Evolutionary conservation across 2,797 vertebrate species (phyloP), one percentile per base, ranked within the genome.

Genomic region (Pangasius mekongensis): DNA sequence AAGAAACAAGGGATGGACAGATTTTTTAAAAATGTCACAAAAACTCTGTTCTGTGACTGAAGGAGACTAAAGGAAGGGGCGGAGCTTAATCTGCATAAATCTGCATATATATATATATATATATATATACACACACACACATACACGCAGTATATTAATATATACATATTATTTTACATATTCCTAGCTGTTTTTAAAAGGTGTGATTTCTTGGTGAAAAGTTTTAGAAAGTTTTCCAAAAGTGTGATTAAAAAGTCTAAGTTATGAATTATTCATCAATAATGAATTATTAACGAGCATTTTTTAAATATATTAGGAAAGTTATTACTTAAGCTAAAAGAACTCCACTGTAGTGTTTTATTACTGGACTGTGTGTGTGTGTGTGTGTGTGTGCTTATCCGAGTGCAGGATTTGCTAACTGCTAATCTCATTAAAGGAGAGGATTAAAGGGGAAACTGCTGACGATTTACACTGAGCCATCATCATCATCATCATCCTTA

Each of bases 361-460:
- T 83, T 18, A 83, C 16, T 54, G 49, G 0, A 30, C 22, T 52
- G 14, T 54, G 54, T 54, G 77, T 56, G 52, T 56, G 81, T 85
- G 85, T 69, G 62, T 27, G 18, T 83, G 76, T 27, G 84, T 71
- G 84, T 47, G 93, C 86, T 93, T 33, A 54, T 94, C 93, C 92
- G 94, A 94, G 94, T 94, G 87, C 13, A 88, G 93, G 95, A 96
- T 95, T 95, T 96, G 92, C 93, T 89, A 94, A 93, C 94, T 93
- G 91, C 90, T 96, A 96, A 97, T 96, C 95, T 95, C 92, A 96
- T 96, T 97, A 96, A 91, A 95, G 94, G 94, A 95, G 95, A 95
- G 95, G 95, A 96, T 96, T 96, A 95, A 95, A 62, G 92, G 84
- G 94, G 95, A 96, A 96, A 96, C 95, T 96, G 96, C 96, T 97